These are phyloP conservation scores for Neuroterus valhalla DNA, from an alignment of 1,140 invertebrate genomes.

Conservation along the genomic window DNA sequence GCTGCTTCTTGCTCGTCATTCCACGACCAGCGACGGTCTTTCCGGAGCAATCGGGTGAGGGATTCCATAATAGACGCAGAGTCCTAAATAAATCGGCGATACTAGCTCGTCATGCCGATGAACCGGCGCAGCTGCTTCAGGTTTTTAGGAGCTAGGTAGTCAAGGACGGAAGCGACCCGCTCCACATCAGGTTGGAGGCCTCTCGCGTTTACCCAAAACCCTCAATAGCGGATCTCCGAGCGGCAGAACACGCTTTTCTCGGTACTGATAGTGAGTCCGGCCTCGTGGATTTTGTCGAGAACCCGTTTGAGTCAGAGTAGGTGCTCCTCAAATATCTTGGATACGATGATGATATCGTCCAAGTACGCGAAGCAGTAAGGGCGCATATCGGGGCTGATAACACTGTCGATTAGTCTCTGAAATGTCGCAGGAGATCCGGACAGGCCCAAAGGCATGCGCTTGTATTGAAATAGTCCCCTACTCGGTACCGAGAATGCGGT, in stretches of 20 bases:
- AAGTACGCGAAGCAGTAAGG: slow-evolving; percentile 62
- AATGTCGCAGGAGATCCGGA: slow-evolving; percentile 66
- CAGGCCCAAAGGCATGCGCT: slow-evolving; percentile 74
- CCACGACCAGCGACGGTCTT: slow-evolving; percentile 38
- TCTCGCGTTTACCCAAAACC: not conserved
- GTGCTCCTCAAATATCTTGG: slow-evolving; percentile 64
- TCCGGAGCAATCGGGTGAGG: slow-evolving; percentile 22
- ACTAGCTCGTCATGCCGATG: slow-evolving; percentile 29
- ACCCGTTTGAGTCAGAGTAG: not conserved
- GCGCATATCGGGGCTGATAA: slow-evolving; percentile 43
- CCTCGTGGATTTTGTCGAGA: not conserved
- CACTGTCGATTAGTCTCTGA: slow-evolving; percentile 61
- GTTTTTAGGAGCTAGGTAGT: slow-evolving; percentile 8
- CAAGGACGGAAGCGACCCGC: not conserved
- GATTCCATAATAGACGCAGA: not conserved
- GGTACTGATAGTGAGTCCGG: slow-evolving; percentile 5
- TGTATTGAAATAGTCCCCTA: no score
- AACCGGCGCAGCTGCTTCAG: slow-evolving; percentile 30
- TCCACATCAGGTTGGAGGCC: slow-evolving; percentile 9
- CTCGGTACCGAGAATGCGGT: slow-evolving; percentile 70
- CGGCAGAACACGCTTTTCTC: slow-evolving; percentile 31
- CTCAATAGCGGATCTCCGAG: slow-evolving; percentile 11
- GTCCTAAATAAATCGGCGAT: slow-evolving; percentile 30
- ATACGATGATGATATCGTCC: slow-evolving; percentile 69
- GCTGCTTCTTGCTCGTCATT: slow-evolving; percentile 1